Evolutionary conservation across 2,797 vertebrate species (phyloP).

Genomic region (Gambusia yucatana): DNA sequence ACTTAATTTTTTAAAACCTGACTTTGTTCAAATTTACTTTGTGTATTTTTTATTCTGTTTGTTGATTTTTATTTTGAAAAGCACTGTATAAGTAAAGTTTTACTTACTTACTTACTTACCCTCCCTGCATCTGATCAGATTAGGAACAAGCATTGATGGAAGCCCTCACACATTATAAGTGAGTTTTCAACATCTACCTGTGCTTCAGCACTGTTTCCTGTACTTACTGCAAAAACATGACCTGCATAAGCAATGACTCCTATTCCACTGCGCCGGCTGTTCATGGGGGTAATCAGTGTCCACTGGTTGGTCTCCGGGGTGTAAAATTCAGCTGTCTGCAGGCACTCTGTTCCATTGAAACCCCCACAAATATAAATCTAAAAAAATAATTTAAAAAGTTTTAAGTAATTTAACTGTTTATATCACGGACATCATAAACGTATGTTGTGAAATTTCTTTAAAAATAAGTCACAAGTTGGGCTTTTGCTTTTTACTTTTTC

Average conservation of each 20-base stretch:
- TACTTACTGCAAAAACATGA: slow-evolving; percentile 64
- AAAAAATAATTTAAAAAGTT: not conserved
- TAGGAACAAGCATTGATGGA: not conserved
- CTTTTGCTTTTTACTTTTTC: not conserved
- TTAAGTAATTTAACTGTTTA: not conserved
- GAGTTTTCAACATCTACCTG: not conserved
- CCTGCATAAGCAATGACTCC: slow-evolving; percentile 47
- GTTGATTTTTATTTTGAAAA: too few relatives aligned
- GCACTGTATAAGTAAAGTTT: too few relatives aligned
- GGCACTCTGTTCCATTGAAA: slow-evolving; percentile 77
- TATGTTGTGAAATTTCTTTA: not conserved
- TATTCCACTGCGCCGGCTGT: slow-evolving; percentile 72
- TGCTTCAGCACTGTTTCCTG: not conserved
- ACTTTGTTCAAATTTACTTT: too few relatives aligned
- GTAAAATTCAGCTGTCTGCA: slow-evolving; percentile 84
- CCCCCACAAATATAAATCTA: slow-evolving; percentile 83
- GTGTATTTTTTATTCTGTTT: too few relatives aligned
- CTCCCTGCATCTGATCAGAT: not conserved
- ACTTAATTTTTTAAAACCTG: too few relatives aligned
- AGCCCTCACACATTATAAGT: not conserved
- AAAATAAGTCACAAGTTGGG: not conserved
- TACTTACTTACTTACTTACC: too few relatives aligned
- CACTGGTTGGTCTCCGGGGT: slow-evolving; percentile 79
- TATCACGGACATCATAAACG: not conserved
- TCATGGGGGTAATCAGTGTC: slow-evolving; percentile 83